Evolutionary conservation across 1,140 invertebrate species (phyloP).

Genomic region (Heliothis virescens): DNA sequence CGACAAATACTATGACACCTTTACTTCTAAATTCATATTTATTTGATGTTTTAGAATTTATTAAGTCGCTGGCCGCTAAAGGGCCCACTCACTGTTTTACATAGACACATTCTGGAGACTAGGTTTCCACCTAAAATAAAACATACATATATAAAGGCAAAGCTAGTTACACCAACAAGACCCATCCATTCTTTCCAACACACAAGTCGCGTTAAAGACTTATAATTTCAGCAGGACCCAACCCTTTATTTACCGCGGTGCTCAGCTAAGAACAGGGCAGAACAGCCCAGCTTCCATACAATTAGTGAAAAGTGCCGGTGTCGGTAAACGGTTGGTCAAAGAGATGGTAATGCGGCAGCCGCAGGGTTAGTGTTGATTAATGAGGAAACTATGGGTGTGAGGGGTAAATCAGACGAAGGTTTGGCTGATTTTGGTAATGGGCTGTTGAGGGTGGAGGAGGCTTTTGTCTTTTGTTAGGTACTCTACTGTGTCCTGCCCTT

Average conservation of each 20-base stretch:
- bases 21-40: too few species aligned
- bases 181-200: neutral
- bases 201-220: slow-evolving; percentile 2
- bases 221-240: slow-evolving; percentile 15
- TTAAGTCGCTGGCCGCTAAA: too few species aligned
- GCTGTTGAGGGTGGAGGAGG: neutral
- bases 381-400: slow-evolving; percentile 38
- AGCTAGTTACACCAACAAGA: too few species aligned
- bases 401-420: slow-evolving; percentile 21
- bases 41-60: too few species aligned
- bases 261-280: slow-evolving; percentile 31
- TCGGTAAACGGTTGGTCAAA: slow-evolving; percentile 47
- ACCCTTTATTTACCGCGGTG: slow-evolving; percentile 42
- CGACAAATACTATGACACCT: too few species aligned
- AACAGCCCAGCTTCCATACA: slow-evolving; percentile 32
- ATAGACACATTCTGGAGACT: too few species aligned
- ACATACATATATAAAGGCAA: too few species aligned
- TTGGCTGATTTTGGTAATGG: neutral
- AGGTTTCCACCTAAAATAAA: too few species aligned
- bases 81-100: too few species aligned
- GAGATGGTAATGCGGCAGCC: slow-evolving; percentile 18
- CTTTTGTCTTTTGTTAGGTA: neutral
- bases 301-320: slow-evolving; percentile 45
- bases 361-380: slow-evolving; percentile 39
- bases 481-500: too few species aligned